Evolutionary conservation across 2,113 vertebrate species (phyloP).

Genomic region (Rhea americana): DNA sequence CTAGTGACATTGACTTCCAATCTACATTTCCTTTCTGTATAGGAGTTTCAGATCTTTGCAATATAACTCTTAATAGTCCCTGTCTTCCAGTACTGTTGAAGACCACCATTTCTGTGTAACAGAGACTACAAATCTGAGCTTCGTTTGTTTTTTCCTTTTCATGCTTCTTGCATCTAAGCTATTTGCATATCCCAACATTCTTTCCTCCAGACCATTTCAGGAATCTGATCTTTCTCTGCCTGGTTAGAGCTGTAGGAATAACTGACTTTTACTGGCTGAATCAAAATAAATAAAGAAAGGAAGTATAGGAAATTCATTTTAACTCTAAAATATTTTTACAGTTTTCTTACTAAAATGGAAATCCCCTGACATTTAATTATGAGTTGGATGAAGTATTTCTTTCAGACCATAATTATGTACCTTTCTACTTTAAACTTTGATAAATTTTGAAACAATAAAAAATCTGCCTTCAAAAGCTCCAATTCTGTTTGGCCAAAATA

Average conservation of each 20-base stretch:
- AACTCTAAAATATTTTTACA: neutral
- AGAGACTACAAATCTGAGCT: neutral
- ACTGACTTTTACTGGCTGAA: neutral
- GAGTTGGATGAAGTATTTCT: neutral
- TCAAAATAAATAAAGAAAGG: fast-evolving
- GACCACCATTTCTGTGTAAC: neutral
- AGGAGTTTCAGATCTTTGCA: neutral
- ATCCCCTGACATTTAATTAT: neutral
- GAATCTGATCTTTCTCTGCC: neutral
- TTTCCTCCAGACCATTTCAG: neutral
- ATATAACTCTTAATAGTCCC: neutral
- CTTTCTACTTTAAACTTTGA: neutral
- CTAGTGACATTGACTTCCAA: neutral
- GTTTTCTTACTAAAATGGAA: neutral
- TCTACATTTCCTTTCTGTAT: neutral
- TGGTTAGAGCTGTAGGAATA: neutral
- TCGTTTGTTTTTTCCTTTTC: neutral
- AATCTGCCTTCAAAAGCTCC: neutral
- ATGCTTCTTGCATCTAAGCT: neutral
- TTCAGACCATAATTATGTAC: neutral
- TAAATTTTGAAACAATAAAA: neutral
- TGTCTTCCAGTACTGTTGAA: neutral
- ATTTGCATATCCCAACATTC: neutral
- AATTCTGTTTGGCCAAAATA: neutral
- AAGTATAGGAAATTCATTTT: neutral